Evolutionary conservation across 2,113 vertebrate genomes (phyloP).

Genomic region (Zapus hudsonius): DNA sequence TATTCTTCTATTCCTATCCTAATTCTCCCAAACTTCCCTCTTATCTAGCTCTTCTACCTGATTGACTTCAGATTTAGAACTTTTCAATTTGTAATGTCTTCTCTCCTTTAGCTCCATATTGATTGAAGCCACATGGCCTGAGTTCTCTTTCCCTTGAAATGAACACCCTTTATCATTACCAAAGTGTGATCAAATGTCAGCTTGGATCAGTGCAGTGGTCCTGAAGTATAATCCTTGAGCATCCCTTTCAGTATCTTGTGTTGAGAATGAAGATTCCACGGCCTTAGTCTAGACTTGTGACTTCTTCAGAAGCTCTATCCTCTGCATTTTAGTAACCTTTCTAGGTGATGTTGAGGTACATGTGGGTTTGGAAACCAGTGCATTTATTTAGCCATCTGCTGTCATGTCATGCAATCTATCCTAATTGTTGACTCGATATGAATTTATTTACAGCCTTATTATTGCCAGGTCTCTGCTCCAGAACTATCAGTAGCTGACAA

Average conservation of each 20-base stretch:
- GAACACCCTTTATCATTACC: background rate
- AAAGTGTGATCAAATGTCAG: background rate
- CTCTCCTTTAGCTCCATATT: background rate
- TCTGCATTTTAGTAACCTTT: background rate
- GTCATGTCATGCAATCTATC: background rate
- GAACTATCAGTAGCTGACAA: background rate
- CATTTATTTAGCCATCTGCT: background rate
- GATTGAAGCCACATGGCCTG: background rate
- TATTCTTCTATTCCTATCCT: background rate
- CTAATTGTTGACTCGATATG: background rate
- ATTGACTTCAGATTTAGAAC: background rate
- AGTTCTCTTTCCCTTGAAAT: constrained; percentile 17
- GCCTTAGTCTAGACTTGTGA: background rate
- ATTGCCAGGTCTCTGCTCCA: background rate
- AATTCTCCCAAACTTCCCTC: background rate
- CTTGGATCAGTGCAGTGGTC: background rate
- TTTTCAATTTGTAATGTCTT: background rate
- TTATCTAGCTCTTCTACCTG: background rate
- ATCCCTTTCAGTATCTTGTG: background rate
- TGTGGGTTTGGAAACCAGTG: background rate
- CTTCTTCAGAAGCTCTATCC: background rate
- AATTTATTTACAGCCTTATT: background rate
- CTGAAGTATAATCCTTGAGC: background rate
- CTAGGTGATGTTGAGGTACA: background rate
- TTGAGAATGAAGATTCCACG: background rate